Base-by-base conservation (phyloP, 2,113 vertebrate genomes). In the Nyctibius bracteatus region DNA sequence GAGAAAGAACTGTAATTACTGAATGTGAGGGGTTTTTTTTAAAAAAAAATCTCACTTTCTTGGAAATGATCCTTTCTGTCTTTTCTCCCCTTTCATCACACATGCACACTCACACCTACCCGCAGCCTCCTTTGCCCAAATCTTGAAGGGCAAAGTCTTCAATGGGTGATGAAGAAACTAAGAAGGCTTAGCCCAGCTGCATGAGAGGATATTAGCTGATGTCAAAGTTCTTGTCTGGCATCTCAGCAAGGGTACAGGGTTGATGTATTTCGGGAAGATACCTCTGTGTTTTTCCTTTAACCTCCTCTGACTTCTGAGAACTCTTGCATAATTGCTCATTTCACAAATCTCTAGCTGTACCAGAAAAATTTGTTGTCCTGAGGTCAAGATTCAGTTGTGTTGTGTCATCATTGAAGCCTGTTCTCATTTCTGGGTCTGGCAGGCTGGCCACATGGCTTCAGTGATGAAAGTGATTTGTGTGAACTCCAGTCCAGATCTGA, bases 251-350 rank as follows among this genome's bases (percentile, higher is more conserved):
- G 9, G 20, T 49, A 44, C 7, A 49, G 22, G 2, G 14, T 92
- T 82, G 62, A 37, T 70, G 21, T 73, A 59, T 94, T 92, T 79
- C 94, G 93, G 74, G 73, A 92, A 88, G 54, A 79, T 75, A 65
- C 28, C 59, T 49, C 47, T 59, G 23, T 65, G 17, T 28, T 79
- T 83, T 94, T 91, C 59, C 63, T 88, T 81, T 86, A 93, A 92
- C 74, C 17, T 68, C 22, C 10, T 51, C 51, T 88, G 66, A 75
- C 13, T 51, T 88, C 75, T 71, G 63, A 77, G 51, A 90, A 46
- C 33, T 82, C 27, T 86, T 91, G 66, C 1, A 3, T 72, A 91
- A 92, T 54, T 47, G 31, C 10, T 27, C 15, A 72, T 92, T 96
- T 86, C 92, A 90, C 20, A 93, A 52, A 94, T 81, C 11, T 86